A percentile compares a stretch with the other conserved stretches of the same genome.
These are phyloP conservation scores for Catotricha subobsoleta DNA, from an alignment of 2,888 invertebrate species.

Conservation along the genomic window DNA sequence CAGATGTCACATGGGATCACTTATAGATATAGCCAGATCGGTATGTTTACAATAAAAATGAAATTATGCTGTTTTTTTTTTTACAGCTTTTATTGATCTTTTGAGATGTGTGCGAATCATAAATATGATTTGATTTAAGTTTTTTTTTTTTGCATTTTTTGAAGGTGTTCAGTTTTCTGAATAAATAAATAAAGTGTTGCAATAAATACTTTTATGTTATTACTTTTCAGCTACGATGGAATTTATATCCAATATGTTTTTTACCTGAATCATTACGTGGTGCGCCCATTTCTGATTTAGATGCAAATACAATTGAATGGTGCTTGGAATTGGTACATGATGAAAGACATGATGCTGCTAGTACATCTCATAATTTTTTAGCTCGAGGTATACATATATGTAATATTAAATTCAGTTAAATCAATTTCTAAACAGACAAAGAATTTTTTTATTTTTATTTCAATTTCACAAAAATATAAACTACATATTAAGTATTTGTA, in stretches of 20 bases:
- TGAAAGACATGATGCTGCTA: slow-evolving; percentile 33
- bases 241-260: slow-evolving; percentile 29
- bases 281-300: slow-evolving; percentile 27
- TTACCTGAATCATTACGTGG: slow-evolving; percentile 28
- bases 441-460: too few relatives aligned
- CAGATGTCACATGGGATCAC: slow-evolving; percentile 29
- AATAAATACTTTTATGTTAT: not conserved
- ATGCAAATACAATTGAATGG: slow-evolving; percentile 24
- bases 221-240: slow-evolving; percentile 26
- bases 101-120: not conserved
- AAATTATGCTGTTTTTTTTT: not conserved
- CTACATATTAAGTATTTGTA: too few relatives aligned
- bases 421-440: too few relatives aligned
- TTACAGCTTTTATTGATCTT: not conserved
- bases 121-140: too few relatives aligned
- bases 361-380: slow-evolving; percentile 34
- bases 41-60: slow-evolving; percentile 18
- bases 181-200: not conserved
- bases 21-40: slow-evolving; percentile 28
- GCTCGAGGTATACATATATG: slow-evolving; percentile 29
- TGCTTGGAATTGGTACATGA: slow-evolving; percentile 30
- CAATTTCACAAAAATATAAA: too few relatives aligned
- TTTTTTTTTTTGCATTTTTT: too few relatives aligned
- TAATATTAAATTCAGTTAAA: not conserved
- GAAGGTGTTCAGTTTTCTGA: not conserved